Percentiles rank a stretch among this genome's conserved stretches.
Conservation (phyloP, 2,113 vertebrate species). For the Austrofundulus limnaeus region DNA sequence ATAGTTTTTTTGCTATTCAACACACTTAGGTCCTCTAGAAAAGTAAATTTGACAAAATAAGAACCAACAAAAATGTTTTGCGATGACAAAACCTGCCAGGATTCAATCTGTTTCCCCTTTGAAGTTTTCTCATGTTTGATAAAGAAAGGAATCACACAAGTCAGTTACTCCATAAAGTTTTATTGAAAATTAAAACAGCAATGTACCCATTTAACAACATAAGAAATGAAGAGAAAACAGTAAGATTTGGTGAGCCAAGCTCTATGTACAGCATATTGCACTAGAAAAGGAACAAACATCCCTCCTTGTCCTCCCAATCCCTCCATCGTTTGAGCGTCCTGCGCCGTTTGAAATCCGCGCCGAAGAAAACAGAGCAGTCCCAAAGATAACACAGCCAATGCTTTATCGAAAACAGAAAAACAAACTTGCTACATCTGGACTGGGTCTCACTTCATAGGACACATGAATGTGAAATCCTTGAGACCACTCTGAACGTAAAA, state of each 20-base stretch:
- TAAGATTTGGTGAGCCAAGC: slow-evolving; percentile 75
- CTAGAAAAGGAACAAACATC: slow-evolving; percentile 75
- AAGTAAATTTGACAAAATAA: too few species aligned
- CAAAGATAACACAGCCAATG: slow-evolving; percentile 71
- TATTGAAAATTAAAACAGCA: slow-evolving; percentile 71
- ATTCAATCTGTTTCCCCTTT: too few species aligned
- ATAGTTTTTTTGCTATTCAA: too few species aligned
- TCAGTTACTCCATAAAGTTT: slow-evolving; percentile 68
- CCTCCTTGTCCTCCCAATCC: slow-evolving; percentile 41
- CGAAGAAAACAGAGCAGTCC: slow-evolving; percentile 65
- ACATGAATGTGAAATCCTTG: slow-evolving; percentile 70
- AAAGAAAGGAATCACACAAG: slow-evolving; percentile 29
- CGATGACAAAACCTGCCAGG: too few species aligned
- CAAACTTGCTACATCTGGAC: slow-evolving; percentile 75
- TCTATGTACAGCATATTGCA: slow-evolving; percentile 83
- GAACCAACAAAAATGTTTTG: too few species aligned
- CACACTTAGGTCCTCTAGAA: too few species aligned
- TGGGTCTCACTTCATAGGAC: slow-evolving; percentile 72
- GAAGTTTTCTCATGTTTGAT: background rate
- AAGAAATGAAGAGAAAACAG: slow-evolving; percentile 70
- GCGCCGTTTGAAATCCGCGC: slow-evolving; percentile 45
- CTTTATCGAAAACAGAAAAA: slow-evolving; percentile 37
- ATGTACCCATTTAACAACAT: slow-evolving; percentile 79
- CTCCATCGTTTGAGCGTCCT: slow-evolving; percentile 50
- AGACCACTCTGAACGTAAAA: slow-evolving; percentile 71